phyloP scores from a whole-genome alignment of 2,888 invertebrate species.

The Hylaea fasciaria region DNA sequence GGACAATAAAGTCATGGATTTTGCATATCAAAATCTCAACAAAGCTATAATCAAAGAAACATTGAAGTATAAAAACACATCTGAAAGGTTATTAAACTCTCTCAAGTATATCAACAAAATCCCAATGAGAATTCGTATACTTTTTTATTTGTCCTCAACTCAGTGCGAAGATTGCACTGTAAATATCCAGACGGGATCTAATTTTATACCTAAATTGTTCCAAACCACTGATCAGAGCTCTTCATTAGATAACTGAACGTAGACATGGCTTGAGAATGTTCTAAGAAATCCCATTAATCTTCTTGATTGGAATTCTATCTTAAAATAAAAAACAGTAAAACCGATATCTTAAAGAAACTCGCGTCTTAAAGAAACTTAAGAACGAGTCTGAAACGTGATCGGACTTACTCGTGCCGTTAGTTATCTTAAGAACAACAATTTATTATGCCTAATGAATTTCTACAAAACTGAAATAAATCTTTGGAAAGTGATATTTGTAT shows the following conservation, averaged over 20 bases:
- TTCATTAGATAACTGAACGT: not conserved
- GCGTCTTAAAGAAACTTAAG: constrained; percentile 13
- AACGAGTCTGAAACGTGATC: constrained; percentile 22
- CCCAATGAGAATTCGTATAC: not conserved
- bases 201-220: not conserved
- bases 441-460: constrained; percentile 22
- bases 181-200: not conserved
- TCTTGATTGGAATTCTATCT: constrained; percentile 2
- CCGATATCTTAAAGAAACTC: no score
- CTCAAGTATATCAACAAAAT: no score
- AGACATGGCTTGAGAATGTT: not conserved
- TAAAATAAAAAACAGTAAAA: not conserved
- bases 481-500: constrained; percentile 7
- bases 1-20: no score
- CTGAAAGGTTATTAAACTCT: no score
- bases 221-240: not conserved
- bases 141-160: no score
- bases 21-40: no score
- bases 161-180: no score
- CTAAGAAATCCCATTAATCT: constrained; percentile 1
- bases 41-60: no score
- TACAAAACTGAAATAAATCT: constrained; percentile 11
- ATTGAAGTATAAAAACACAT: no score
- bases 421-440: constrained; percentile 29
- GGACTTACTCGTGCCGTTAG: constrained; percentile 18